A percentile compares a stretch with the other conserved stretches of the same genome.
Evolutionary conservation across 2,113 vertebrate species (phyloP).

Genomic region (Tragulus kanchil): DNA sequence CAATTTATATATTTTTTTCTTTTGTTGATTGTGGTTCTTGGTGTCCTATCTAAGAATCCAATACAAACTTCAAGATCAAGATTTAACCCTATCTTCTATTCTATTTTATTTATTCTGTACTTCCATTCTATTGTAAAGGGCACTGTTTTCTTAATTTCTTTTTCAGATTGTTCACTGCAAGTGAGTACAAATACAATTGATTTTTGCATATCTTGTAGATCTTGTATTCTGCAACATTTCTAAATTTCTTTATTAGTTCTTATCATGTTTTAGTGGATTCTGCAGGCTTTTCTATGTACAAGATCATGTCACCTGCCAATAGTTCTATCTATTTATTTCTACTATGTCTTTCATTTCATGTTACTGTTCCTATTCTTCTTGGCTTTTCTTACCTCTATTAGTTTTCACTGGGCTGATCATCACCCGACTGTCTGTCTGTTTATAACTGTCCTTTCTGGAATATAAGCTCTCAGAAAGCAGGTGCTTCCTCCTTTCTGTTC

Average conservation of each 20-base stretch:
- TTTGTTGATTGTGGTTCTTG: not conserved
- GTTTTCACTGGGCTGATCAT: not conserved
- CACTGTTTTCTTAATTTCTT: constrained; percentile 39
- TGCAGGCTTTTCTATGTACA: not conserved
- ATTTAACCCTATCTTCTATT: not conserved
- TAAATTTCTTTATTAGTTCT: not conserved
- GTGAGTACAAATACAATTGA: not conserved
- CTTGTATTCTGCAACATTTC: not conserved
- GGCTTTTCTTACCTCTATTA: not conserved
- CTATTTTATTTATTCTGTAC: not conserved
- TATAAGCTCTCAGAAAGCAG: not conserved
- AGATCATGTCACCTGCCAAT: not conserved
- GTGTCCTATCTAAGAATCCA: not conserved
- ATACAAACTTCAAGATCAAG: not conserved
- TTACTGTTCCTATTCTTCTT: not conserved
- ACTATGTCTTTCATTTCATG: not conserved
- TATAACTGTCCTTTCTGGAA: not conserved
- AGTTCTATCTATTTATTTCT: not conserved
- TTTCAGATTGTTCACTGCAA: not conserved
- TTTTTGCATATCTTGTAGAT: not conserved
- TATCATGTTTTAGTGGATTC: not conserved
- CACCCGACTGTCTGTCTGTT: not conserved
- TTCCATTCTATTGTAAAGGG: not conserved
- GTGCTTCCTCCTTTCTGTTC: not conserved
- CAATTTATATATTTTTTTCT: not conserved